Base-by-base conservation (phyloP, 1,140 invertebrate genomes). In the Leptestheria dahalacensis region DNA sequence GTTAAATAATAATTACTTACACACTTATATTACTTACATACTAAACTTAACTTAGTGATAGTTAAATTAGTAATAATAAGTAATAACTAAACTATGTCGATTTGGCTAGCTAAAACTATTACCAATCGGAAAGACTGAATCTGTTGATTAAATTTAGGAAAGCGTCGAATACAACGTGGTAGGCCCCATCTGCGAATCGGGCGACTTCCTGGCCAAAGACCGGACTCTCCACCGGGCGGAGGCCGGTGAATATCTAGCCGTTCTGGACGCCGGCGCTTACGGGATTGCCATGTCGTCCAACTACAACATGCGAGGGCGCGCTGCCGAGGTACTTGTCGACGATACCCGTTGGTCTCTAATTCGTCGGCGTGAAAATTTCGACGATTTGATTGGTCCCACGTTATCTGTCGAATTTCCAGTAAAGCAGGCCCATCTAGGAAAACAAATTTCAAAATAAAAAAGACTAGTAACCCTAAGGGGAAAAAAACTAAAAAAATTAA, bases 201-300 rank as follows among this genome's bases (percentile, higher is more conserved):
- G 67, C 6, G 75, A 77, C 64, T 74, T 75, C 59, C 59, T 77
- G 4, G 74, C 68, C 47, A 67, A 71, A 63, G 69, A 71, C 61
- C 66, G 72, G 20, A 49, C 62, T 3, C 57, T 75, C 18, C 55
- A 62, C 6, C 57, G 53, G 4, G 65, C 69, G 41, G 58, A 67
- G n/a, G 62, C 62, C n/a, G 69, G 66, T 10, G 66, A 68, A 49
- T 61, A 65, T 20, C 18, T 75, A 11, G 72, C 69, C 18, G 61
- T 77, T 15, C 69, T 70, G 64, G 71, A 74, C 64, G 69, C 67
- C 12, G 75, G 75, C 10, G 75, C 75, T n/a, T 77, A 77, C 62
- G 71, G 74, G 48, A 62, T 61, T 4, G 67, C 68, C 21, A 76
- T 76, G 73, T 62, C 69, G 9, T 73, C 71, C 1, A 76, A 75